Conservation (phyloP, 92 coral and sea anemone genomes). For the Anthopleura xanthogrammica region DNA sequence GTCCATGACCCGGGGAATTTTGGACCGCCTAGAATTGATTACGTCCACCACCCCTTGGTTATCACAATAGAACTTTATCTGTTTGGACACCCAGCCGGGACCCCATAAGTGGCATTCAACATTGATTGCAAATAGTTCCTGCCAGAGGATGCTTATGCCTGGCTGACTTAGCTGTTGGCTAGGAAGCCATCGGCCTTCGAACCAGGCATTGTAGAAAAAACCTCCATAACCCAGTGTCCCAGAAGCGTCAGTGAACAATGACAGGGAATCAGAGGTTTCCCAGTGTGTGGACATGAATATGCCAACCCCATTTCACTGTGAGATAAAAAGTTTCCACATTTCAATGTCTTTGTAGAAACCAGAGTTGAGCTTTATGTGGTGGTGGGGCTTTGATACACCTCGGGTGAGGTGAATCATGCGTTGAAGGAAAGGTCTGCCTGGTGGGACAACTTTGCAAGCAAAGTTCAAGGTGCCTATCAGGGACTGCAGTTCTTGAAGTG, state of each 20-base stretch:
- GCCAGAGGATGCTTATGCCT: conserved; percentile 55
- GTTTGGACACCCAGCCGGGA: conserved; percentile 26
- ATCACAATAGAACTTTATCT: not conserved
- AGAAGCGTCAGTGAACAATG: not conserved
- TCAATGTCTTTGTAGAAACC: conserved; percentile 40
- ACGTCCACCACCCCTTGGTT: not conserved
- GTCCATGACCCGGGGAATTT: conserved; percentile 45
- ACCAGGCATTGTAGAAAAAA: conserved; percentile 37
- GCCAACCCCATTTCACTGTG: not conserved
- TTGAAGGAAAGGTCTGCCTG: conserved; percentile 49
- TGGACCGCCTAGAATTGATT: conserved; percentile 34
- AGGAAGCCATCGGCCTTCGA: conserved; percentile 44
- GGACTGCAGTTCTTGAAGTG: conserved; percentile 51
- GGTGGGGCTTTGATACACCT: conserved; percentile 46
- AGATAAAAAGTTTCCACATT: not conserved
- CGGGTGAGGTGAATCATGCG: conserved; percentile 52
- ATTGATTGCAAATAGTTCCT: conserved; percentile 43
- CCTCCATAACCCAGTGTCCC: too few relatives aligned
- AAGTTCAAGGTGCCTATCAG: conserved; percentile 52
- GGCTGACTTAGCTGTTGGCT: conserved; percentile 27
- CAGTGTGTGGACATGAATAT: not conserved
- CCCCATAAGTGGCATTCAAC: conserved; percentile 48
- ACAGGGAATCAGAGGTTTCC: not conserved
- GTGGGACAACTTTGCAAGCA: conserved; percentile 52
- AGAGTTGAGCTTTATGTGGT: conserved; percentile 41